A percentile compares a stretch with the other conserved stretches of the same genome.
Conservation (phyloP, 2,113 vertebrate species). For the Pelmatolapia mariae region DNA sequence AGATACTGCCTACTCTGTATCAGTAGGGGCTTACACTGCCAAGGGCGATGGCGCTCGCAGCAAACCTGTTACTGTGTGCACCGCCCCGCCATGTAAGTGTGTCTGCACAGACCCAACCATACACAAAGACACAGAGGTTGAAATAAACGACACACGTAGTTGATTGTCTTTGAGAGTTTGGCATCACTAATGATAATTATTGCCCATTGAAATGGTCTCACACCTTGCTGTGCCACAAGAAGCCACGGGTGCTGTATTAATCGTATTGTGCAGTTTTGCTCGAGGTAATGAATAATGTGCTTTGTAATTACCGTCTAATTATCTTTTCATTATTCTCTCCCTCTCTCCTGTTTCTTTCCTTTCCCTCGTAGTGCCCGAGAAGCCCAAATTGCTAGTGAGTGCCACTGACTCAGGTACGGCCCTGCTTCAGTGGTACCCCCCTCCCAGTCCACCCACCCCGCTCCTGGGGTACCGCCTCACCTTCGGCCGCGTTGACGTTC, state of each 20-base stretch:
- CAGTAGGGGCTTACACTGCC: constrained; percentile 96
- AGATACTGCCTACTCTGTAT: constrained; percentile 91
- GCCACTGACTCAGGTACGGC: constrained; percentile 83
- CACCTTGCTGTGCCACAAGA: not conserved
- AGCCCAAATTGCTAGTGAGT: constrained; percentile 83
- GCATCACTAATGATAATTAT: constrained; percentile 24
- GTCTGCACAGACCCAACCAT: not conserved
- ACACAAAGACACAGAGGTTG: not conserved
- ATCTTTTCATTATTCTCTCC: not conserved
- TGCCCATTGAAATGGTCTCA: constrained; percentile 11
- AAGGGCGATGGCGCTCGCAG: constrained; percentile 95
- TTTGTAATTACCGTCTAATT: constrained; percentile 32
- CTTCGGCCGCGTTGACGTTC: constrained; percentile 83
- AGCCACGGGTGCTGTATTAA: not conserved
- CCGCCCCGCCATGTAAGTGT: constrained; percentile 83
- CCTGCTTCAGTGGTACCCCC: constrained; percentile 88
- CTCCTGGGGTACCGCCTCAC: constrained; percentile 89
- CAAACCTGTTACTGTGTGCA: constrained; percentile 84
- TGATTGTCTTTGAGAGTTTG: not conserved
- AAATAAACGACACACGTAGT: not conserved
- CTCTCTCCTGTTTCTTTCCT: constrained; percentile 25
- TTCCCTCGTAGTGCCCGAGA: constrained; percentile 84
- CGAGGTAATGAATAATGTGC: constrained; percentile 2
- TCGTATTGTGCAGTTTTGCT: constrained; percentile 4
- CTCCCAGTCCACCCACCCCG: constrained; percentile 83